A percentile compares a stretch with the other conserved stretches of the same genome.
These are phyloP conservation scores for Liodrosophila aerea DNA, from an alignment of 2,888 invertebrate genomes.

Conservation along the genomic window DNA sequence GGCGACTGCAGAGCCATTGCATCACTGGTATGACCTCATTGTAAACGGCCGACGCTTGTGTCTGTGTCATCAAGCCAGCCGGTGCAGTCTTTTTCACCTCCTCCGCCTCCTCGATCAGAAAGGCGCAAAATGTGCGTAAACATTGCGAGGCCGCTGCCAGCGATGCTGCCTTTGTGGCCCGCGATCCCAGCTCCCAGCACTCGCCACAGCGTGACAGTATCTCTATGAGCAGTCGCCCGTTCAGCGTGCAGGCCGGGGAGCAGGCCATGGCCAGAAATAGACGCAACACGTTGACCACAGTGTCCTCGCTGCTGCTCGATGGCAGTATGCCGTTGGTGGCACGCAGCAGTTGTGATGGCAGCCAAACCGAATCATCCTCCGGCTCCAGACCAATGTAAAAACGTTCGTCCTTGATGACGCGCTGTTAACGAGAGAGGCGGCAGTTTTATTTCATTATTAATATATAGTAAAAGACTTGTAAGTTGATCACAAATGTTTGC, in stretches of 20 bases:
- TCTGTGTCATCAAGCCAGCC: constrained; percentile 84
- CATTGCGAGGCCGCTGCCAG: constrained; percentile 95
- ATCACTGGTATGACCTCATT: constrained; percentile 95
- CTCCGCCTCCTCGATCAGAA: constrained; percentile 85
- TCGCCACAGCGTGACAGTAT: constrained; percentile 92
- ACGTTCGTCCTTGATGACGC: constrained; percentile 94
- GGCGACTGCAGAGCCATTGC: constrained; percentile 92
- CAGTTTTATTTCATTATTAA: background rate
- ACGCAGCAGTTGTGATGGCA: constrained; percentile 94
- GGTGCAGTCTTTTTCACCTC: constrained; percentile 84
- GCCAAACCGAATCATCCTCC: constrained; percentile 95
- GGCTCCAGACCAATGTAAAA: constrained; percentile 95
- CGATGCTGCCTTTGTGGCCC: constrained; percentile 92
- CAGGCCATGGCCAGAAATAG: constrained; percentile 94
- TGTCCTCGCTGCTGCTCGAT: constrained; percentile 90
- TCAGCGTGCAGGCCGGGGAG: constrained; percentile 93
- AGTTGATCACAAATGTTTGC: too few species aligned
- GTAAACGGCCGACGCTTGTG: constrained; percentile 90
- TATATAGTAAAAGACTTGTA: too few species aligned
- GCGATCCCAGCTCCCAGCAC: constrained; percentile 90
- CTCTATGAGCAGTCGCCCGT: constrained; percentile 93
- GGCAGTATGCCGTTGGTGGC: constrained; percentile 86
- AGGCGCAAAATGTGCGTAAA: constrained; percentile 91
- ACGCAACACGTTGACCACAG: constrained; percentile 88
- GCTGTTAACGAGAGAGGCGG: constrained; percentile 84